Evolutionary conservation across 2,113 vertebrate species (phyloP), one percentile per base, ranked within the genome.

Genomic region (Malurus melanocephalus): DNA sequence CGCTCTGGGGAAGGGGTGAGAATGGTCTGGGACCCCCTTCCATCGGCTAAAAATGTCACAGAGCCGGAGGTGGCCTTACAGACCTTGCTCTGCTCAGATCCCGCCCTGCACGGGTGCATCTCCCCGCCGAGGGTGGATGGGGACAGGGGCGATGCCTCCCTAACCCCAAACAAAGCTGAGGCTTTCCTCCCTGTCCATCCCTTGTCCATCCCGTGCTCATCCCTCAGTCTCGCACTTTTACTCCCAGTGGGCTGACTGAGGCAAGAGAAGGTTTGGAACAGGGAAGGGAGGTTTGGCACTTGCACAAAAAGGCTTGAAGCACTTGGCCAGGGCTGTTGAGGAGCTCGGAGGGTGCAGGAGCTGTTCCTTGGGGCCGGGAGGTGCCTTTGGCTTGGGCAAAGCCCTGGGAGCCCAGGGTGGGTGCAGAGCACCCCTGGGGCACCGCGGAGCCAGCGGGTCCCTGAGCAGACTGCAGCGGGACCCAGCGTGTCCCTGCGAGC

Each of bases 1-100:
- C 7, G 30, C 38, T 33, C 38, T 33, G 55, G 1, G 15, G 69
- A 7, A 20, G 64, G 73, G 18, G 19, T 2, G 4, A 4, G n/a
- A 40, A 23, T 65, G n/a, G n/a, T 42, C 42, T 33, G 64, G 24
- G 16, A 35, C 26, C 30, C 30, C 13, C 4, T 35, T 52, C 42
- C 3, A 0, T 1, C 17, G 22, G 40, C 53, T 62, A 1, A n/a
- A 33, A 74, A 33, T 14, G 2, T 3, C 8, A 0, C 16, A 5
- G 67, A 43, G n/a, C 11, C 9, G 26, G 40, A 32, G 19, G 11
- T 0, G 33, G 52, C 26, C 15, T 16, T 11, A 17, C 53, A 35
- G 30, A 45, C 18, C 12, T 16, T 40, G 18, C 22, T n/a, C 65
- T 32, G 79, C 53, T 2, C 20, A 7, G 61, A 30, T 80, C 60